A percentile compares a stretch with the other conserved stretches of the same genome.
phyloP scores from a whole-genome alignment of 2,888 invertebrate genomes.

The Trachelus troglodyta region DNA sequence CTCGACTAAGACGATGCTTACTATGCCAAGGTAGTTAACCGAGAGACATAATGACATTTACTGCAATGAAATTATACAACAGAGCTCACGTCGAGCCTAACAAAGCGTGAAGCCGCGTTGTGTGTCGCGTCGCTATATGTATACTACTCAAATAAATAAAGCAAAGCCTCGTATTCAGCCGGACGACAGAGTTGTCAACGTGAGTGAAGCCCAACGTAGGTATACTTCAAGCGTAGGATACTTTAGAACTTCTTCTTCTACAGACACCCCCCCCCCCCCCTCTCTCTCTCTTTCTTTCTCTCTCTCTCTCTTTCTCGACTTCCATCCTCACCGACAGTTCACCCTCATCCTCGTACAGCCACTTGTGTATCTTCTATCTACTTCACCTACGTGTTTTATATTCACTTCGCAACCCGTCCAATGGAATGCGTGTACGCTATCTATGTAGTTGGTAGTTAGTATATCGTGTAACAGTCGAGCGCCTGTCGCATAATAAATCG shows the following conservation, averaged over 20 bases:
- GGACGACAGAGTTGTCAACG: not conserved
- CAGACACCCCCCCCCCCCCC: not conserved
- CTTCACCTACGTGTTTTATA: conserved; percentile 15
- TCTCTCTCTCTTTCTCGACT: too few species aligned
- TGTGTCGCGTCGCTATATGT: not conserved
- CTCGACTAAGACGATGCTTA: not conserved
- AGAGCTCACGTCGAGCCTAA: not conserved
- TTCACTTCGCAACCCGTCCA: conserved; percentile 14
- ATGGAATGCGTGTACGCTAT: conserved; percentile 16
- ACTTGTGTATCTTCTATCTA: not conserved
- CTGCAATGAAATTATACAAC: not conserved
- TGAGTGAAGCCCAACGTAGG: not conserved
- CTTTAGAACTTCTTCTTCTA: not conserved
- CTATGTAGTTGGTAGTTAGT: conserved; percentile 23
- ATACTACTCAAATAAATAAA: not conserved
- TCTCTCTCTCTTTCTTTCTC: too few species aligned
- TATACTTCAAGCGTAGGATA: not conserved
- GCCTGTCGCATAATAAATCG: conserved; percentile 29
- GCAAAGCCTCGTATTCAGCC: not conserved
- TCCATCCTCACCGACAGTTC: not conserved
- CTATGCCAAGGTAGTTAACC: not conserved
- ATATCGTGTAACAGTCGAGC: conserved; percentile 27
- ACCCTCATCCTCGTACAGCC: not conserved
- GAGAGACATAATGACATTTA: not conserved
- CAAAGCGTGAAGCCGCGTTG: not conserved